Percentiles rank a stretch among this genome's conserved stretches.
Conservation (phyloP, 2,797 vertebrate genomes). For the Phrynocephalus vlangalii region DNA sequence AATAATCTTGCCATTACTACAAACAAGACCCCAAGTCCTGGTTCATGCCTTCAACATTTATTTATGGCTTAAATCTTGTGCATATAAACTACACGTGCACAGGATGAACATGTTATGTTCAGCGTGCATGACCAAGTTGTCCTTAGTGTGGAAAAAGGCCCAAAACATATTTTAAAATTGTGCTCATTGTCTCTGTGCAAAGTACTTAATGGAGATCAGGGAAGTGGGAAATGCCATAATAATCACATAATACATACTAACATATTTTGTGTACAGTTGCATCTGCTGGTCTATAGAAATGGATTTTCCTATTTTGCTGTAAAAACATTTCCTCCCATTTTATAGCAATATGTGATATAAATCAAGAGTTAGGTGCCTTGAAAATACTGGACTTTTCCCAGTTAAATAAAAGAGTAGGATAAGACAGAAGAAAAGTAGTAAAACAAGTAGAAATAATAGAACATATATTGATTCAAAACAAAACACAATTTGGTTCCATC, state of each 20-base stretch:
- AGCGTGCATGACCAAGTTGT: background rate
- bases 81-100: background rate
- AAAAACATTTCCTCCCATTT: background rate
- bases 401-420: background rate
- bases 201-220: background rate
- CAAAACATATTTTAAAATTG: background rate
- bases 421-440: background rate
- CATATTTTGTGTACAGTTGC: background rate
- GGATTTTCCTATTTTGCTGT: background rate
- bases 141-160: background rate
- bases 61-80: background rate
- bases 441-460: background rate
- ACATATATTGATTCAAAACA: background rate
- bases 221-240: background rate
- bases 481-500: background rate
- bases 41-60: background rate
- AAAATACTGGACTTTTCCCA: background rate
- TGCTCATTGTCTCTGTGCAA: background rate
- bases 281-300: background rate
- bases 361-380: background rate
- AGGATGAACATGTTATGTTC: background rate
- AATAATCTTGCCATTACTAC: background rate
- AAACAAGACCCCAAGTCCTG: background rate
- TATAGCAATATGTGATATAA: too few relatives aligned
- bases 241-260: too few relatives aligned